These are phyloP conservation scores for Luperina nickerlii DNA, from an alignment of 2,888 invertebrate species.

Conservation along the genomic window DNA sequence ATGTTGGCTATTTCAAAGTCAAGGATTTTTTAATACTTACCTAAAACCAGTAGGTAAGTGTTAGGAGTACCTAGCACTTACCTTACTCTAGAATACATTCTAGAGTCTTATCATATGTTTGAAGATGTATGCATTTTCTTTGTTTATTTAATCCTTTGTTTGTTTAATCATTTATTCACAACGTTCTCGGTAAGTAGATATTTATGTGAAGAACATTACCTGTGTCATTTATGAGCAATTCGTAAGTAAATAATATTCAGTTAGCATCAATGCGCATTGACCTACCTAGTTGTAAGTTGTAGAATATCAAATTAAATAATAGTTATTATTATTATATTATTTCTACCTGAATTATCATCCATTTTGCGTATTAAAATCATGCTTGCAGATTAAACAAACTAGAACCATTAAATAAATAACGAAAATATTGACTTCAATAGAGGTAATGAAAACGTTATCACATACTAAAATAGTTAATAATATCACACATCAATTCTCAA, in stretches of 20 bases:
- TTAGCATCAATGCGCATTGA: constrained; percentile 12
- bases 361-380: neutral
- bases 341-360: neutral
- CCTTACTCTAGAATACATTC: constrained; percentile 8
- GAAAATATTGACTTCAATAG: neutral
- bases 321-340: neutral
- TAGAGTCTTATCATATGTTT: constrained; percentile 6
- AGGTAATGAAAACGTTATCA: neutral
- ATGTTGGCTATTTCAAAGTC: constrained; percentile 20
- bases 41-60: constrained; percentile 3
- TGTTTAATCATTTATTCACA: constrained; percentile 19
- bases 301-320: constrained; percentile 1
- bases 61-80: neutral
- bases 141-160: constrained; percentile 17
- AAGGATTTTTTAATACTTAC: constrained; percentile 9
- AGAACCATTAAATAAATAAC: neutral
- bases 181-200: neutral
- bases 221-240: constrained; percentile 44
- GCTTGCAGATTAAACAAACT: neutral
- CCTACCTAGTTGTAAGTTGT: constrained; percentile 3
- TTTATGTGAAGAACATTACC: constrained; percentile 29
- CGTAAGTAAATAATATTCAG: constrained; percentile 44
- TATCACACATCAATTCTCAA: constrained; percentile 38
- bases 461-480: constrained; percentile 3
- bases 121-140: constrained; percentile 8